Evolutionary conservation across 2,797 vertebrate genomes (phyloP).

Genomic region (Picus viridis): DNA sequence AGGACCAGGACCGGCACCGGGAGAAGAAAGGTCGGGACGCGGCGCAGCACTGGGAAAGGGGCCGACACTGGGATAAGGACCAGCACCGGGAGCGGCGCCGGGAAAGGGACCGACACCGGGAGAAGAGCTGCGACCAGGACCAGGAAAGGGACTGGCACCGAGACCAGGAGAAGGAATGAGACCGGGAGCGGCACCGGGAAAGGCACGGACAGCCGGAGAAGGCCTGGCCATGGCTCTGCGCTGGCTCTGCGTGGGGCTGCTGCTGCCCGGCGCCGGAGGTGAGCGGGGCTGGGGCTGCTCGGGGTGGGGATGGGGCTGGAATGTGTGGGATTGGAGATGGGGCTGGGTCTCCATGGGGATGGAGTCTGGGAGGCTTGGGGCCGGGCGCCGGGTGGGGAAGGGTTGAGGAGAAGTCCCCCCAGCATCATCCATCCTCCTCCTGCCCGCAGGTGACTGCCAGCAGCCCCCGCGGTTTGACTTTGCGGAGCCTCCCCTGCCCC

Average conservation of each 20-base stretch:
- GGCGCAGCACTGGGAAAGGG: too few species aligned
- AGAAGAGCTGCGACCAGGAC: too few species aligned
- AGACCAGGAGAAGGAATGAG: too few species aligned
- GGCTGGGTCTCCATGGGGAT: background rate
- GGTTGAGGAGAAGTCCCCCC: background rate
- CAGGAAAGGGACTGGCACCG: background rate
- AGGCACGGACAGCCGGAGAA: too few species aligned
- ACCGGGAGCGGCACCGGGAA: background rate
- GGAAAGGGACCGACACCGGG: background rate
- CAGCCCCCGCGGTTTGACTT: background rate
- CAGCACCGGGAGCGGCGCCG: too few species aligned
- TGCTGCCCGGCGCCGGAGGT: background rate
- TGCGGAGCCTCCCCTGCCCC: rapidly evolving
- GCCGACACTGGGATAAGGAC: too few species aligned
- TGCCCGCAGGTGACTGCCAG: background rate
- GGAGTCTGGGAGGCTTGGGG: background rate
- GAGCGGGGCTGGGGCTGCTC: background rate
- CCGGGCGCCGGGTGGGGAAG: background rate
- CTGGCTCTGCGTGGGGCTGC: background rate
- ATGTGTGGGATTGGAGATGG: too few species aligned
- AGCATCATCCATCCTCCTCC: background rate
- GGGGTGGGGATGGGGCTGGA: background rate
- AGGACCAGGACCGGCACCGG: too few species aligned
- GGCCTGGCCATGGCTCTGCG: background rate
- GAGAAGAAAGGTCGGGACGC: too few species aligned